Evolutionary conservation across 2,888 invertebrate species (phyloP).

Genomic region (Agrotis puta): DNA sequence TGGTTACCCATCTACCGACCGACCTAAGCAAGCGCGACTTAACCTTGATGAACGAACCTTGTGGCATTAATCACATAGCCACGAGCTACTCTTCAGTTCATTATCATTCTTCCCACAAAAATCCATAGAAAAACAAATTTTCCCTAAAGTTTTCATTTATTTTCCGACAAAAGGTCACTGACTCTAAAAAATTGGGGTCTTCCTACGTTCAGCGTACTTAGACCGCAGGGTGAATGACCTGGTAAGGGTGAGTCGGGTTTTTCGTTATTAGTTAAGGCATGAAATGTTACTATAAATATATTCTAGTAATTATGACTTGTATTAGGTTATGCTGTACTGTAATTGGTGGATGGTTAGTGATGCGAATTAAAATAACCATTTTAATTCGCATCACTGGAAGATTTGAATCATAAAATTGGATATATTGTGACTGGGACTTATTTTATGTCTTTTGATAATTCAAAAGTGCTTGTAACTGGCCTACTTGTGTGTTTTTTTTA

Average conservation of each 20-base stretch:
- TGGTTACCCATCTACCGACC: too few relatives aligned
- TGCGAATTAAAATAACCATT: too few relatives aligned
- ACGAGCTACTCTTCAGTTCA: neutral
- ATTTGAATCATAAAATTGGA: too few relatives aligned
- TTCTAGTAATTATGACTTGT: constrained; percentile 1
- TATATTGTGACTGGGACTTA: too few relatives aligned
- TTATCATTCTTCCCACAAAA: neutral
- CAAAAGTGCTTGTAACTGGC: too few relatives aligned
- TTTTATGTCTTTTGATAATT: too few relatives aligned
- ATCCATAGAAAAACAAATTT: neutral
- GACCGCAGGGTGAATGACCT: constrained; percentile 40
- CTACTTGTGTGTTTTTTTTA: too few relatives aligned
- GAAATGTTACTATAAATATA: neutral
- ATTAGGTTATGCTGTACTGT: neutral
- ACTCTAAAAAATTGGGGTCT: constrained; percentile 39
- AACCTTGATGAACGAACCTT: neutral
- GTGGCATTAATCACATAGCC: neutral
- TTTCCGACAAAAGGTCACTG: constrained; percentile 7
- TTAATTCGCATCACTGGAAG: too few relatives aligned
- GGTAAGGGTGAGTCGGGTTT: constrained; percentile 39
- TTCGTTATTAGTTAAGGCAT: neutral
- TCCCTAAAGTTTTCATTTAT: constrained; percentile 11
- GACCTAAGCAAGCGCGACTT: neutral
- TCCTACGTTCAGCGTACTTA: constrained; percentile 18
- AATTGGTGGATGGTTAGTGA: neutral